These are phyloP conservation scores for Nesospiza acunhae DNA, from an alignment of 2,113 vertebrate genomes.

Conservation along the genomic window DNA sequence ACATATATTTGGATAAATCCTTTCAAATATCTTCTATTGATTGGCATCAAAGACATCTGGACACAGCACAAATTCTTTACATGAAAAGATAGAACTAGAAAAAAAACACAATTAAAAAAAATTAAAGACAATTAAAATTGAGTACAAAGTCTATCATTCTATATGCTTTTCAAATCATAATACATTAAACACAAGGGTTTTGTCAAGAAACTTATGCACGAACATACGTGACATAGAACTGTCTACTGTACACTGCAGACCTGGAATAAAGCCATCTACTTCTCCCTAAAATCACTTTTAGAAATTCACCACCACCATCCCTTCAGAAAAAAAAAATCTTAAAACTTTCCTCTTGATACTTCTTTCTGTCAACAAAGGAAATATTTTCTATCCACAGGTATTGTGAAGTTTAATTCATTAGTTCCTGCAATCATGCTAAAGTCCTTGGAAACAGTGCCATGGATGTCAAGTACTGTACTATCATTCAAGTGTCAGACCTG, in stretches of 20 bases:
- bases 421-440: not conserved
- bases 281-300: not conserved
- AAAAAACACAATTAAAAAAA: not conserved
- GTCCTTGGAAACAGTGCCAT: not conserved
- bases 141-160: not conserved
- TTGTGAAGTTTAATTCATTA: conserved; percentile 39
- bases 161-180: not conserved
- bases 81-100: not conserved
- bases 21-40: not conserved
- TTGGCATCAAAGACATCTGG: not conserved
- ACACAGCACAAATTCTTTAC: not conserved
- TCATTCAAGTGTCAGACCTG: conserved; percentile 24
- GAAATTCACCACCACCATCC: not conserved
- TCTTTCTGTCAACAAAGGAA: not conserved
- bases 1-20: not conserved
- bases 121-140: not conserved
- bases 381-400: not conserved
- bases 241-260: not conserved
- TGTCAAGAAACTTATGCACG: not conserved
- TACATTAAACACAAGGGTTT: not conserved
- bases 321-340: not conserved
- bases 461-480: conserved; percentile 18
- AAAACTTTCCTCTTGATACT: not conserved
- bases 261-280: not conserved
- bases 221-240: not conserved